Evolutionary conservation across 1,140 invertebrate species (phyloP).

Genomic region (Cherax destructor): DNA sequence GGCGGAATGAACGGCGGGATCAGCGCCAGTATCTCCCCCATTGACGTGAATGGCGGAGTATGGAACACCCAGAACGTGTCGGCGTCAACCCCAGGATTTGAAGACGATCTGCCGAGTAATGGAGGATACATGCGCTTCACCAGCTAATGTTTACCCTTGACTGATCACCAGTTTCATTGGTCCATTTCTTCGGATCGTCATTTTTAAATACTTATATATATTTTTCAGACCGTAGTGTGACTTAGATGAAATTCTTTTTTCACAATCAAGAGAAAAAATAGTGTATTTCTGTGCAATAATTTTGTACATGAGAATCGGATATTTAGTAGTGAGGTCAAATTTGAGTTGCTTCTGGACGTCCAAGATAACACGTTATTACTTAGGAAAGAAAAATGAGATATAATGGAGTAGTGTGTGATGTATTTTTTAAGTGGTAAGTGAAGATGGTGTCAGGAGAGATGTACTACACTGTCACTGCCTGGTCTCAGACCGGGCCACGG

Average conservation of each 20-base stretch:
- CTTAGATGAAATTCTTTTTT: conserved; percentile 6
- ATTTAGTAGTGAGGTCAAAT: not conserved
- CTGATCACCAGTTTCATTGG: not conserved
- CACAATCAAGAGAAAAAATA: not conserved
- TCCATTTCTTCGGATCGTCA: not conserved
- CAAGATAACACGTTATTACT: no score
- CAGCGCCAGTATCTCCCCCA: conserved; percentile 35
- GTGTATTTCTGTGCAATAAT: not conserved
- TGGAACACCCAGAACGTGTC: conserved; percentile 53
- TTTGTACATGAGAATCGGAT: not conserved
- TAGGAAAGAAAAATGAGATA: no score
- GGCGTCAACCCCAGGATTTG: conserved; percentile 46
- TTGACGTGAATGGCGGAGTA: conserved; percentile 45
- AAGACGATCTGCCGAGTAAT: conserved; percentile 60
- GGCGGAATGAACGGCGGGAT: not conserved
- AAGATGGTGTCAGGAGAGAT: no score
- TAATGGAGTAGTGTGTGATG: no score
- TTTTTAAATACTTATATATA: conserved; percentile 32
- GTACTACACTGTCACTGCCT: no score
- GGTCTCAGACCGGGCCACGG: no score
- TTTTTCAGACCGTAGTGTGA: not conserved
- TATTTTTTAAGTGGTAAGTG: no score
- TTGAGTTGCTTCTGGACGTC: not conserved
- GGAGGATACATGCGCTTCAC: conserved; percentile 53
- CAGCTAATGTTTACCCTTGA: conserved; percentile 35